Base-by-base conservation (phyloP, 2,113 vertebrate genomes). In the Anthoscopus minutus region DNA sequence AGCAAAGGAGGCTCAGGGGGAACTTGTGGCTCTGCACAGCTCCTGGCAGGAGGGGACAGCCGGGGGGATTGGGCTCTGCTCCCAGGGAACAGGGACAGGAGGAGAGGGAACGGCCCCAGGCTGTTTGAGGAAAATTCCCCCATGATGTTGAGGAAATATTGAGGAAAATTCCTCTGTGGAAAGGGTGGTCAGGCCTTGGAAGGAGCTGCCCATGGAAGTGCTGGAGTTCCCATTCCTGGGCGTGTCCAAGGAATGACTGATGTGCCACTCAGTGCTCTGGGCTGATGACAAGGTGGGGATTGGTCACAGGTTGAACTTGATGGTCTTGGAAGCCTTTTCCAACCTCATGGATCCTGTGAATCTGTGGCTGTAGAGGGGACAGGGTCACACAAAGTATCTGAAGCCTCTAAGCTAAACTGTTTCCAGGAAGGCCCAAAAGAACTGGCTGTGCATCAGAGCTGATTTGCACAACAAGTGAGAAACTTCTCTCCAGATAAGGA, bases 81-180 rank as follows among this genome's bases (percentile, higher is more conserved):
- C 4, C 17, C 62, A 57, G 35, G 30, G 53, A 81, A 60, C 65
- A 60, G 65, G 54, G 65, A 60, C 54, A 83, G 66, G 56, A 71
- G 15, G 3, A 44, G n/a, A n/a, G n/a, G n/a, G n/a, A n/a, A n/a
- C n/a, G n/a, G n/a, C n/a, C n/a, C n/a, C n/a, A n/a, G n/a, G n/a
- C n/a, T n/a, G n/a, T n/a, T 2, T 2, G 4, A 5, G 4, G 3
- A 5, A 6, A 67, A 69, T 48, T 40, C 1, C 35, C 9, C 0
- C 20, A 8, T 20, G 35, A 13, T 15, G 16, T 42, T 42, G 14
- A 15, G 40, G 40, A 42, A 42, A 42, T 14, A 14, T 2, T 2
- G 4, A 5, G 4, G 3, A 5, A 6, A 67, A 69, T 48, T 40
- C 1, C 35, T 11, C 0, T 20, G 8, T 20, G 35, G 44, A 42